A percentile compares a stretch with the other conserved stretches of the same genome.
phyloP scores from a whole-genome alignment of 2,888 invertebrate genomes.

The Callyntrura guangdongensis region DNA sequence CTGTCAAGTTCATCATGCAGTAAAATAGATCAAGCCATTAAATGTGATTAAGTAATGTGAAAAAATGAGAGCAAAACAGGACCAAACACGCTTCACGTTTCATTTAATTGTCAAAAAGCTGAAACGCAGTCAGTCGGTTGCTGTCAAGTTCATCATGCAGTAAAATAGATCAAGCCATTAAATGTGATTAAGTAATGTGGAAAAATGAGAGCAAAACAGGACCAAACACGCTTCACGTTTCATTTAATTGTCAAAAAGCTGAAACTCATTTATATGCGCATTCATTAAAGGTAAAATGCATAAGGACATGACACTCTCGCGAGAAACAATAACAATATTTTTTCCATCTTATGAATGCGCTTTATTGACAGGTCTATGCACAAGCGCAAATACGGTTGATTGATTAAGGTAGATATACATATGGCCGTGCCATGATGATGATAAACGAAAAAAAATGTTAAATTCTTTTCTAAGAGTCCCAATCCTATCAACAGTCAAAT shows the following conservation, averaged over 20 bases:
- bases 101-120: constrained; percentile 16
- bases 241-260: constrained; percentile 16
- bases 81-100: constrained; percentile 46
- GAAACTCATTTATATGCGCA: constrained; percentile 48
- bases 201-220: constrained; percentile 22
- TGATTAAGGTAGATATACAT: neutral
- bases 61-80: constrained; percentile 22
- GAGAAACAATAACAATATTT: neutral
- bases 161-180: constrained; percentile 50
- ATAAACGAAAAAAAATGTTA: neutral
- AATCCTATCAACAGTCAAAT: constrained; percentile 11
- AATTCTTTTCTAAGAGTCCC: neutral
- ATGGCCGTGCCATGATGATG: neutral
- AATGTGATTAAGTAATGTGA: constrained; percentile 42
- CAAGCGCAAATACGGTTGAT: neutral
- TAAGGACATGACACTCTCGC: neutral
- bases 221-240: constrained; percentile 46
- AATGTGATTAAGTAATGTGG: constrained; percentile 38
- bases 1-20: constrained; percentile 34
- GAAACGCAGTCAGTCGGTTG: constrained; percentile 32
- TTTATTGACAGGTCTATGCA: neutral
- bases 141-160: constrained; percentile 34
- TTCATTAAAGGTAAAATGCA: constrained; percentile 35
- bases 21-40: constrained; percentile 50
- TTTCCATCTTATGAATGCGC: neutral